Evolutionary conservation across 2,888 invertebrate species (phyloP), one percentile per base, ranked within the genome.

Genomic region (Trissolcus japonicus): DNA sequence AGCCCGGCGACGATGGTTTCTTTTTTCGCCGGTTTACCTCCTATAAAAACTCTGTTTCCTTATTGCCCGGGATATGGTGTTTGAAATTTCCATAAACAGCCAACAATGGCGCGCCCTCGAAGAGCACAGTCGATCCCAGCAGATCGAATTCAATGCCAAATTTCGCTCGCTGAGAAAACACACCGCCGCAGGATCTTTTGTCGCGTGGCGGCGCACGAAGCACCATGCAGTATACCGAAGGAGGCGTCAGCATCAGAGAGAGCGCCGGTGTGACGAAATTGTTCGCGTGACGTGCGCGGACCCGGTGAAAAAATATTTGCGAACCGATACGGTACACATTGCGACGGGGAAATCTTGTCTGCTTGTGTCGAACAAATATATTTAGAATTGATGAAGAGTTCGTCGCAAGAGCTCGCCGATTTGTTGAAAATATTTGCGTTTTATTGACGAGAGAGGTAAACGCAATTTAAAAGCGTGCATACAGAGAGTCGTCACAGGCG

Each of bases 351-450:
- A 35, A 35, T 35, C 35, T 35, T 35, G 35, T 35, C 35, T 35
- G 35, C 35, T 35, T 35, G 35, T 11, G 35, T 35, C 35, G 35
- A 35, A 35, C 62, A 68, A 62, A 59, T 19, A 63, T 43, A 35
- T 65, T 63, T 51, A 16, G 63, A 68, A 68, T 74, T 74, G 62
- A 75, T 68, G 56, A 62, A 68, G 75, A 59, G 63, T 53, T 54
- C 7, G 21, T 55, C 55, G 46, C 17, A 2, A 19, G 19, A 1
- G 19, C 19, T 1, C 19, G 19, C n/a, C 19, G 46, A 35, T 35
- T 63, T 59, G 63, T 67, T 68, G 67, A 63, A 62, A 63, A 65
- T 75, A 69, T 75, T 63, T 69, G 75, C 51, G 50, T 65, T 41
- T 50, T 43, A 51, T 69, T 65, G 60, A 66, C 57, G 59, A 35